Conservation (phyloP, 2,888 invertebrate species). For the Carpatolechia fugitivella region DNA sequence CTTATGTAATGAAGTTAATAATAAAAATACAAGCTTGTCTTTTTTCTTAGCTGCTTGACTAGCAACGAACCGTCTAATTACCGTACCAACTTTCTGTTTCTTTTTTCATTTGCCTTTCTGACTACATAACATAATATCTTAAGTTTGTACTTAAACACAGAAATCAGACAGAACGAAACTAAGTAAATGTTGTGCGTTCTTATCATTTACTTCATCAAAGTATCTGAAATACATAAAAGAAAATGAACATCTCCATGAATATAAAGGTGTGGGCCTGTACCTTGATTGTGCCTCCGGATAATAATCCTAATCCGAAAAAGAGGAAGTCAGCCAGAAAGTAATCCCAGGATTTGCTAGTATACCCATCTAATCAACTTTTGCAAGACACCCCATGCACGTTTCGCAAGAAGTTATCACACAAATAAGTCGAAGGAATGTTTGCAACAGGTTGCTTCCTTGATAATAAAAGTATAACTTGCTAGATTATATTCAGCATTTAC, state of each 20-base stretch:
- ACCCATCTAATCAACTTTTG: not conserved
- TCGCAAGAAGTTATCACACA: not conserved
- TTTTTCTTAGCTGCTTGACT: too few species aligned
- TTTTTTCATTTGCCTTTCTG: too few species aligned
- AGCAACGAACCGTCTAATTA: too few species aligned
- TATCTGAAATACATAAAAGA: not conserved
- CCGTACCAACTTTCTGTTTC: too few species aligned
- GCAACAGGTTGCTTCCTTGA: conserved; percentile 52
- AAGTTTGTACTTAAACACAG: too few species aligned
- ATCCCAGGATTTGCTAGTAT: conserved; percentile 18
- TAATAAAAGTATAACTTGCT: conserved; percentile 25
- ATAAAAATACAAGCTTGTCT: too few species aligned
- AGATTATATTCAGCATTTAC: not conserved
- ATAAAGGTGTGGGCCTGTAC: not conserved
- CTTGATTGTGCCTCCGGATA: not conserved
- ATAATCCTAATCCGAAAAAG: not conserved
- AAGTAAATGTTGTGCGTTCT: too few species aligned
- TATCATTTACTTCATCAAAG: too few species aligned
- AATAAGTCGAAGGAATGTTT: conserved; percentile 7
- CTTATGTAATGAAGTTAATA: too few species aligned
- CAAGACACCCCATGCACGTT: not conserved
- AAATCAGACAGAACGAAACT: too few species aligned
- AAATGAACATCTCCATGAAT: not conserved
- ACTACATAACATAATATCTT: too few species aligned
- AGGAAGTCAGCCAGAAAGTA: conserved; percentile 14